Base-by-base conservation (phyloP, 23 tunicate species). In the Clavelina lepadiformis region DNA sequence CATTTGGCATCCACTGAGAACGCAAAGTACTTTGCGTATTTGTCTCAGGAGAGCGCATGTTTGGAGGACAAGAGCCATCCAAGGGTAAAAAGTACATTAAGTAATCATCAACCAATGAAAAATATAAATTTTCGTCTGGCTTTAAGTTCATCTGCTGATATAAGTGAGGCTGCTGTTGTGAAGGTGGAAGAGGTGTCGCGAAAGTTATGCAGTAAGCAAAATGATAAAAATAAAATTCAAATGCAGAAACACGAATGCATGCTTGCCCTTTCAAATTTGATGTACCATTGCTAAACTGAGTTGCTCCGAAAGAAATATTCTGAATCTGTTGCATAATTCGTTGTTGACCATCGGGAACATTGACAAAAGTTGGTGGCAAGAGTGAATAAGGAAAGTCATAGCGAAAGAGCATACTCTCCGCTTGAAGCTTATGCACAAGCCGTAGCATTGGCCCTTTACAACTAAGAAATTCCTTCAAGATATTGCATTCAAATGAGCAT, bases 141-240 rank as follows among this genome's bases (percentile, higher is more conserved):
- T 54, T 7, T 18, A 38, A 31, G 11, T 58, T 72, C 13, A 54
- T 61, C 29, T 51, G 55, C 0, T 33, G 55, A 47, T 31, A 23
- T n/a, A 37, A n/a, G 37, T 41, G 20, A 31, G 61, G 59, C 2
- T 30, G 46, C 33, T 34, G 24, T 4, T 1, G 50, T 32, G 71
- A 47, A 6, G 15, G 56, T 3, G 62, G 18, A 18, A 46, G 7
- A 21, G 67, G 63, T 15, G 57, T 66, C 0, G 41, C 7, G 24
- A 25, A 54, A 31, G 77, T 67, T 5, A 91, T 91, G 61, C 35
- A 76, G 20, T 51, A 29, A 5, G 98, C 81, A 67, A 91, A 82
- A 24, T 68, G 73, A 28, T 57, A 77, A 51, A 91, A 82, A 51
- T 77, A 91, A 54, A 69, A 77, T 59, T 91, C 98, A 57, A 91